phyloP scores from a whole-genome alignment of 2,797 vertebrate species.

The Myotis pilosus region DNA sequence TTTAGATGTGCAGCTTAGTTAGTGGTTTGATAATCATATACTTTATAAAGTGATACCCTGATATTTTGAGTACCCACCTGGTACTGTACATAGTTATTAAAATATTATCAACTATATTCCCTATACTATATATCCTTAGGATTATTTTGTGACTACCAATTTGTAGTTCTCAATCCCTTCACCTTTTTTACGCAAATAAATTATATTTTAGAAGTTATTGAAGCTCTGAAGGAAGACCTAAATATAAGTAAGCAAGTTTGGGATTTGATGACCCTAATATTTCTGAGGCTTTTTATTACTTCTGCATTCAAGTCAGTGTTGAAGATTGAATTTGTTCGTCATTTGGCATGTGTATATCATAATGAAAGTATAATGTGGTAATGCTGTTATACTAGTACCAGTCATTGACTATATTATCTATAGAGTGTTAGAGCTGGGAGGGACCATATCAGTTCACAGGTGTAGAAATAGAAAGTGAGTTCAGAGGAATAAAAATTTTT shows the following conservation, averaged over 20 bases:
- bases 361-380: not conserved
- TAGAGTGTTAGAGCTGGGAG: slow-evolving; percentile 5
- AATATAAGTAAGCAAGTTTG: slow-evolving; percentile 16
- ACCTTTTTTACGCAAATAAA: not conserved
- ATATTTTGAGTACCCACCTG: not conserved
- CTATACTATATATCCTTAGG: not conserved
- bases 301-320: slow-evolving; percentile 29
- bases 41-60: not conserved
- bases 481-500: slow-evolving; percentile 14
- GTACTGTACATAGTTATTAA: not conserved
- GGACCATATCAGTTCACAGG: not conserved
- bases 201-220: slow-evolving; percentile 32
- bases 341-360: slow-evolving; percentile 17
- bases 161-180: not conserved
- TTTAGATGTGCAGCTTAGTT: not conserved
- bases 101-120: too few species aligned
- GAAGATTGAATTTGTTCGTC: not conserved
- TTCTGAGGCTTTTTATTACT: slow-evolving; percentile 36
- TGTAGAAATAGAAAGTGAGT: not conserved
- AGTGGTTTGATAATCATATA: not conserved
- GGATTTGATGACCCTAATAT: slow-evolving; percentile 24
- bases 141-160: not conserved
- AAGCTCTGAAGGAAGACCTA: slow-evolving; percentile 15
- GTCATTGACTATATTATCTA: not conserved
- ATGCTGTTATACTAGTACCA: not conserved